These are phyloP conservation scores for Sinocyclocheilus maitianheensis DNA, from an alignment of 2,113 vertebrate genomes.

Conservation along the genomic window DNA sequence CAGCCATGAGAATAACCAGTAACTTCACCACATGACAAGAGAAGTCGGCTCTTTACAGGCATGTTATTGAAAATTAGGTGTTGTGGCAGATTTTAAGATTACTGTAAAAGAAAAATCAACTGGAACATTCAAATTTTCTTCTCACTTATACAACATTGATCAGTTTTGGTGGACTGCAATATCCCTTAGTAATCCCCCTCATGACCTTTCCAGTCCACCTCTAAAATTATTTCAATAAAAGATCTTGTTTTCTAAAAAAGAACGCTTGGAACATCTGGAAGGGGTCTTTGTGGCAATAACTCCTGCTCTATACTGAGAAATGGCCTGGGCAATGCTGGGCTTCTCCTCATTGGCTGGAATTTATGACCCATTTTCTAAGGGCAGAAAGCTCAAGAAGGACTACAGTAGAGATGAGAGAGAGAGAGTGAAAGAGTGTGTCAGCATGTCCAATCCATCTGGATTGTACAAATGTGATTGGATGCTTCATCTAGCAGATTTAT, in stretches of 20 bases:
- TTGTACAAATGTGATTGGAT: slow-evolving; percentile 38
- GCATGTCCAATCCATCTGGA: not conserved
- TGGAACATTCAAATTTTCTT: slow-evolving; percentile 43
- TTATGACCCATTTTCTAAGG: slow-evolving; percentile 1
- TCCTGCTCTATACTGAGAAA: slow-evolving; percentile 17
- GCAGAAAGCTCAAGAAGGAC: not conserved
- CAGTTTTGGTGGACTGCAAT: slow-evolving; percentile 56
- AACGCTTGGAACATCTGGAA: slow-evolving; percentile 7
- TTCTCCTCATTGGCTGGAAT: slow-evolving; percentile 26
- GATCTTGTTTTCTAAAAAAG: slow-evolving; percentile 53
- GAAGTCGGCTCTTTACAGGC: not conserved
- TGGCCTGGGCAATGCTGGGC: not conserved
- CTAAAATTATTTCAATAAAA: slow-evolving; percentile 51
- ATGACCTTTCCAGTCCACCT: slow-evolving; percentile 20
- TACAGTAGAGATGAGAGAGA: not conserved
- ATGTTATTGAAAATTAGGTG: not conserved
- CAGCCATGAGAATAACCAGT: not conserved
- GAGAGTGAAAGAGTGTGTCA: slow-evolving; percentile 9
- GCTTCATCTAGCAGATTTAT: slow-evolving; percentile 34
- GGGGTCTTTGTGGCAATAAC: slow-evolving; percentile 8
- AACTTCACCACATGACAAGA: not conserved
- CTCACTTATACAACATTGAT: slow-evolving; percentile 51
- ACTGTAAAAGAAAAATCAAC: not conserved
- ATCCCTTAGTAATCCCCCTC: slow-evolving; percentile 52
- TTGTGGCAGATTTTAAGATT: not conserved